phyloP scores from a whole-genome alignment of 2,888 invertebrate species.

The Idaea straminata region DNA sequence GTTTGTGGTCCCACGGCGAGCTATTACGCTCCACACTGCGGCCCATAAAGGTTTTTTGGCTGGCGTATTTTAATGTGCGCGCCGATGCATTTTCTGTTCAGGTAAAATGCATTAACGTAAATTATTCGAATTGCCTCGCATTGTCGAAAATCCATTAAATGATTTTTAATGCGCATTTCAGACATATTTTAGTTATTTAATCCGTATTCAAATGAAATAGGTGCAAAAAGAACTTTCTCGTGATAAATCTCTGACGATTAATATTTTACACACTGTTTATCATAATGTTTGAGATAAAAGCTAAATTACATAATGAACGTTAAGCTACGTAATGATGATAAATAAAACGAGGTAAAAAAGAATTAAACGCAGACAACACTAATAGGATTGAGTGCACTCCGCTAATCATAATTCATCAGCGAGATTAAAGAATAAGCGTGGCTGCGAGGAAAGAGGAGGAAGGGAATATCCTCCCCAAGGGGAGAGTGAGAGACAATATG shows the following conservation, averaged over 20 bases:
- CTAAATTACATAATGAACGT: constrained; percentile 7
- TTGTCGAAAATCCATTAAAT: constrained; percentile 19
- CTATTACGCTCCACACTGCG: constrained; percentile 62
- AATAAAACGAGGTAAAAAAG: constrained; percentile 54
- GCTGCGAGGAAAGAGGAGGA: constrained; percentile 46
- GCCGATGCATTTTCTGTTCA: constrained; percentile 56
- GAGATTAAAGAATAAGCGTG: constrained; percentile 77
- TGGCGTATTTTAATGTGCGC: constrained; percentile 68
- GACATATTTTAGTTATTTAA: background rate
- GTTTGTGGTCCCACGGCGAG: constrained; percentile 78
- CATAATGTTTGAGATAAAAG: background rate
- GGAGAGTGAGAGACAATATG: constrained; percentile 72
- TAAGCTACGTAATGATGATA: constrained; percentile 25
- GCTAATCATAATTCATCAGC: constrained; percentile 80
- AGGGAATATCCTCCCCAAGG: constrained; percentile 27
- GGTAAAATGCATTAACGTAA: constrained; percentile 45
- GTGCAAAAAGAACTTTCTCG: background rate
- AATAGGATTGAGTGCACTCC: constrained; percentile 77
- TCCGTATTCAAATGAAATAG: background rate
- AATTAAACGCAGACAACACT: constrained; percentile 58
- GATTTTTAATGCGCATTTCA: constrained; percentile 3
- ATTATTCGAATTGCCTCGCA: constrained; percentile 33
- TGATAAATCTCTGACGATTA: background rate
- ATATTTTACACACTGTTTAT: background rate
- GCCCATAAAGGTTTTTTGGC: constrained; percentile 71